Conservation (phyloP, 2,797 vertebrate species). For the Agapornis canus region DNA sequence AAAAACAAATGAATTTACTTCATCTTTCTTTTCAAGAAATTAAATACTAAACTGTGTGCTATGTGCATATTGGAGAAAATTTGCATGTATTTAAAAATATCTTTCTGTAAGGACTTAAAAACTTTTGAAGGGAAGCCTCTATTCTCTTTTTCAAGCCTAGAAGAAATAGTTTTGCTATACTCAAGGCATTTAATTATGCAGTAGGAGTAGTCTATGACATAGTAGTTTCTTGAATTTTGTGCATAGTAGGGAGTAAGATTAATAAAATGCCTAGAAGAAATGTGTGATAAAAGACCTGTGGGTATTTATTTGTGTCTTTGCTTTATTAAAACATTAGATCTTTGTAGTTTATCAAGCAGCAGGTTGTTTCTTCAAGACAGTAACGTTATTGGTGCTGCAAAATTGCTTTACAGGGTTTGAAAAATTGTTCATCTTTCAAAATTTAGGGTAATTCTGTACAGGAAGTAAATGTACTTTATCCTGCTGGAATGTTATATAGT, state of each 20-base stretch:
- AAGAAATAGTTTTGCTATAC: background rate
- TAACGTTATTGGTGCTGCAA: background rate
- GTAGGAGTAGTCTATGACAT: background rate
- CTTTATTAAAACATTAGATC: background rate
- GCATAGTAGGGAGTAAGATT: accelerated
- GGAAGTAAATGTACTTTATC: background rate
- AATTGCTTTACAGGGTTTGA: background rate
- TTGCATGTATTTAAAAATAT: background rate
- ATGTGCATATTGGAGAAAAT: background rate
- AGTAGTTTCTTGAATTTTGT: background rate
- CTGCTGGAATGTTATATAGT: background rate
- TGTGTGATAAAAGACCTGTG: background rate
- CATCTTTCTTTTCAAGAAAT: background rate
- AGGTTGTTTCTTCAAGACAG: background rate
- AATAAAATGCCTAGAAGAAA: background rate
- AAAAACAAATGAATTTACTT: background rate
- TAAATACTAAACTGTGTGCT: background rate
- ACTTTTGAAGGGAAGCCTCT: background rate
- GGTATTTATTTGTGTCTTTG: background rate
- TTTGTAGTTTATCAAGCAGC: background rate
- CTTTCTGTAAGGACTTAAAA: background rate
- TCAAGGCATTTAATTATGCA: background rate
- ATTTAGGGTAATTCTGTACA: background rate
- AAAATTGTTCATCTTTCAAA: background rate
- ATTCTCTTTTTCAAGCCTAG: background rate